Evolutionary conservation across 2,113 vertebrate genomes (phyloP).

Genomic region (Bungarus multicinctus): DNA sequence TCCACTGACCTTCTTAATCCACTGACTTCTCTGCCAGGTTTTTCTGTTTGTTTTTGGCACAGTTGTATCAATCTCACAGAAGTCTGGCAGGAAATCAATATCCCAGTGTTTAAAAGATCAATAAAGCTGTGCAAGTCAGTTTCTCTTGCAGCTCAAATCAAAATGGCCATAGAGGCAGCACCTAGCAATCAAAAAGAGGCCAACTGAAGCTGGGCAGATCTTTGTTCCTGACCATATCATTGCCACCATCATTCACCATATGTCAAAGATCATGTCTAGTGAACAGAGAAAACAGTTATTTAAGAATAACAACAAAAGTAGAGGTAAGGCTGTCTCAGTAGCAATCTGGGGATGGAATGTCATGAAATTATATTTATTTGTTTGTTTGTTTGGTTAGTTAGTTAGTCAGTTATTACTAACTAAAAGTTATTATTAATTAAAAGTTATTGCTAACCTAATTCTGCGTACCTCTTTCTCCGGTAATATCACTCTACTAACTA

Average conservation of each 20-base stretch:
- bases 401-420: too few relatives aligned
- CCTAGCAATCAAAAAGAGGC: background rate
- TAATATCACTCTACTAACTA: too few relatives aligned
- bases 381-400: too few relatives aligned
- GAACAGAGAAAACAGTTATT: background rate
- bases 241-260: background rate
- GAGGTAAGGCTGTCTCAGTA: background rate
- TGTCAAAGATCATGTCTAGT: background rate
- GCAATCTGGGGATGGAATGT: background rate
- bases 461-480: too few relatives aligned
- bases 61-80: background rate
- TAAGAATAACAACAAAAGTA: background rate
- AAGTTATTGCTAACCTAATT: too few relatives aligned
- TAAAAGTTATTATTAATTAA: too few relatives aligned
- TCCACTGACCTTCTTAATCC: background rate
- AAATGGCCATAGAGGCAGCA: background rate
- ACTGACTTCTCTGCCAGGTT: background rate
- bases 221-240: background rate
- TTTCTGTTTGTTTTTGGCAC: background rate
- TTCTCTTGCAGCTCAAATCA: background rate
- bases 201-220: background rate
- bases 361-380: background rate
- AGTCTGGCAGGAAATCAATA: background rate
- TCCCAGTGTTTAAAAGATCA: background rate
- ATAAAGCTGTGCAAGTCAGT: background rate